Evolutionary conservation across 2,797 vertebrate genomes (phyloP).

Genomic region (Diplodus sargus): DNA sequence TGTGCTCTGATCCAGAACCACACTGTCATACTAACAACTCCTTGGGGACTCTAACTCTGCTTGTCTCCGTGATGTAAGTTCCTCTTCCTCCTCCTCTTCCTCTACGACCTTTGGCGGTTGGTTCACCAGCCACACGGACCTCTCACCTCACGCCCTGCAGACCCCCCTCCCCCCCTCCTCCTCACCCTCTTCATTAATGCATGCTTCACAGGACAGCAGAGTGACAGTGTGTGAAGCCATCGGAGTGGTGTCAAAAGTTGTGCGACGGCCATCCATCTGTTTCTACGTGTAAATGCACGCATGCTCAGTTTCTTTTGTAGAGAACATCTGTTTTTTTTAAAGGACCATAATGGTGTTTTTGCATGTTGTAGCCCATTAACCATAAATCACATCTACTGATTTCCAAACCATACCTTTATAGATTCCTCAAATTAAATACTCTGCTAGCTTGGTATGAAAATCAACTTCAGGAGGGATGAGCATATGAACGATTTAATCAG

Average conservation of each 20-base stretch:
- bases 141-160: slow-evolving; percentile 67
- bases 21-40: slow-evolving; percentile 99
- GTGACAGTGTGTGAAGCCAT: slow-evolving; percentile 73
- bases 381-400: slow-evolving; percentile 48
- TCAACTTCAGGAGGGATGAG: slow-evolving; percentile 1
- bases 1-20: slow-evolving; percentile 94
- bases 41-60: slow-evolving; percentile 98
- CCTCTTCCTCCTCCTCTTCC: slow-evolving; percentile 82
- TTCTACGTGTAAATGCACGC: slow-evolving; percentile 64
- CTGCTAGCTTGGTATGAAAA: slow-evolving; percentile 16
- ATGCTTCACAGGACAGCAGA: slow-evolving; percentile 80
- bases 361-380: slow-evolving; percentile 62
- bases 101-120: slow-evolving; percentile 75
- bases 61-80: slow-evolving; percentile 98
- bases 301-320: slow-evolving; percentile 67
- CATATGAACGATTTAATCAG: background rate
- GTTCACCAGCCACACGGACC: slow-evolving; percentile 72
- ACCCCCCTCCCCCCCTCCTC: slow-evolving; percentile 25
- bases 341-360: slow-evolving; percentile 70
- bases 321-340: slow-evolving; percentile 64
- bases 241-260: slow-evolving; percentile 62
- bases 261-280: slow-evolving; percentile 64
- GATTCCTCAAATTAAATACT: background rate
- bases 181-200: slow-evolving; percentile 74
- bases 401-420: slow-evolving; percentile 29